Evolutionary conservation across 2,113 vertebrate genomes (phyloP), one percentile per base, ranked within the genome.

Genomic region (Puma concolor): DNA sequence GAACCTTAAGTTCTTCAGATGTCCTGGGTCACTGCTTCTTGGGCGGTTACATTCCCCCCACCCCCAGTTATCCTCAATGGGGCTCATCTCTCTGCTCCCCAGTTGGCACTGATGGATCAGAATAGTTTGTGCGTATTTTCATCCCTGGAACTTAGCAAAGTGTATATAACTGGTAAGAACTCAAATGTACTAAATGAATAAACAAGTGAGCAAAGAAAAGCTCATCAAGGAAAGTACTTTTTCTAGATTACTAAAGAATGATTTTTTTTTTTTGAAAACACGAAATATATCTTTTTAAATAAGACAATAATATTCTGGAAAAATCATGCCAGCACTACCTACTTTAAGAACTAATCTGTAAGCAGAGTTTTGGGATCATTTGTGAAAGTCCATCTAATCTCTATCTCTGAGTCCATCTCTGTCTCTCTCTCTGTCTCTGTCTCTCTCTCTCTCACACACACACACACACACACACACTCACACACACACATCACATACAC

Each of bases 41-140:
- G 16, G 63, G 17, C 5, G 2, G 1, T 19, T 29, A 0, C 6
- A 3, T 1, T 2, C 4, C 8, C 11, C 11, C 17, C 48, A 1
- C 14, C 8, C 17, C 48, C 2, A 0, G 2, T 0, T 12, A 27
- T 21, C 64, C 23, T 64, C 36, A 0, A 15, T 17, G 48, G 4
- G 41, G 21, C 27, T 66, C 33, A 4, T 3, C 36, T 81, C 44
- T 57, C 44, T 23, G 44, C 12, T 3, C 31, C 6, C 19, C 41
- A 10, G 33, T 2, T 5, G 11, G 6, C 7, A 17, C 2, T 0
- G 21, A 83, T 13, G 25, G 12, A 14, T 44, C 8, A 6, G 36
- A 33, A n/a, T 0, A 16, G 9, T 15, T 23, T 4, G 4, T 4
- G 74, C 13, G 7, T 13, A 14, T 67, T 25, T n/a, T 25, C 6